Base-by-base conservation (phyloP, 2,797 vertebrate species). In the Bovichtus variegatus region DNA sequence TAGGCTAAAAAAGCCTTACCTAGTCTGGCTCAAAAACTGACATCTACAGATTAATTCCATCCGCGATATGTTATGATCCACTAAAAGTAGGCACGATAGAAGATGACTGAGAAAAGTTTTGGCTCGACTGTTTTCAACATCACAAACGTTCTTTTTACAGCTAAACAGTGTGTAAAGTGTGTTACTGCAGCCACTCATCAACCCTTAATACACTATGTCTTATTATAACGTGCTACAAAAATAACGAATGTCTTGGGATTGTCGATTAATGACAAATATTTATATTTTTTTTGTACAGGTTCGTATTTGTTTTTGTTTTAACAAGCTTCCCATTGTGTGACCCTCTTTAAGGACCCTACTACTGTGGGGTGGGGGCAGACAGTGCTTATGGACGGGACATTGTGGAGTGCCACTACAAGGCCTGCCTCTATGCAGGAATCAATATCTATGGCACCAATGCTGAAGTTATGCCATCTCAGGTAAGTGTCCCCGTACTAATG, bases 381-480 rank as follows among this genome's bases (percentile, higher is more conserved):
- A 92, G 92, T 21, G 95, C 95, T 6, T 97, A 94, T 0, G 97
- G 96, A 27, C 92, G 97, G 0, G 97, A 98, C 54, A 92, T 98
- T 0, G 93, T 96, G 46, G 97, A 97, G 82, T 94, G 95, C 67
- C 97, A 97, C 92, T 97, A 96, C 94, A 96, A 96, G 88, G 96
- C 96, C 2, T 97, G 97, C 74, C 89, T 97, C 49, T 97, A 96
- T 0, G 95, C 96, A 0, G 96, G 96, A 5, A 63, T 97, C 71
- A 94, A 94, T 55, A 96, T 97, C 82, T 87, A 8, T 2, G 97
- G 97, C 82, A 96, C 95, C 78, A 98, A 97, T 0, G 97, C 96
- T 1, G 97, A 98, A 84, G 97, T 96, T 57, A 97, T 97, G 97
- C 96, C 97, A 5, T 96, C 97, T 75, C 97, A 98, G 96, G 97